Percentiles rank a stretch among this genome's conserved stretches.
phyloP scores from a whole-genome alignment of 2,113 vertebrate species.

The Eonycteris spelaea region DNA sequence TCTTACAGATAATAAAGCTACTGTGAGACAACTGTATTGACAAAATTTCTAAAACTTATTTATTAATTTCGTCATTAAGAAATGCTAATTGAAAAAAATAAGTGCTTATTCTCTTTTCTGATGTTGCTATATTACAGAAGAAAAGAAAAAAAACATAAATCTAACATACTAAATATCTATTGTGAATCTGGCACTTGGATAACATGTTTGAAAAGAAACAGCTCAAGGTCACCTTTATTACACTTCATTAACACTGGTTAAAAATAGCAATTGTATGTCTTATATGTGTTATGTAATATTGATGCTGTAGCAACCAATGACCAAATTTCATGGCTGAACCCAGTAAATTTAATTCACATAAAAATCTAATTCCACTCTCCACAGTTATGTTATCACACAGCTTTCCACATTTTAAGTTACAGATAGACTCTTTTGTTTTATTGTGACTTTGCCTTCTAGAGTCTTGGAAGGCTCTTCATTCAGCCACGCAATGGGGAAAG shows the following conservation, averaged over 20 bases:
- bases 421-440: neutral
- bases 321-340: neutral
- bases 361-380: neutral
- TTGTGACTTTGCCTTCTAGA: neutral
- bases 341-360: neutral
- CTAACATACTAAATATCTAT: constrained; percentile 21
- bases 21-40: constrained; percentile 41
- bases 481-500: neutral
- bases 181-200: neutral
- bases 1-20: constrained; percentile 46
- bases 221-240: neutral
- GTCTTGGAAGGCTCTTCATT: neutral
- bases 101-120: neutral
- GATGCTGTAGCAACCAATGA: neutral
- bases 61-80: constrained; percentile 37
- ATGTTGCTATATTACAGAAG: neutral
- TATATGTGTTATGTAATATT: neutral
- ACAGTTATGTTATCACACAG: neutral
- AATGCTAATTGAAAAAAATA: constrained; percentile 41
- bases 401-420: neutral
- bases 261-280: neutral
- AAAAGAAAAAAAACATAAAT: neutral
- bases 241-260: neutral
- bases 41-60: constrained; percentile 33
- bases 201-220: neutral